These are phyloP conservation scores for Gorilla gorilla DNA, from an alignment of 2,113 vertebrate genomes.

Conservation along the genomic window DNA sequence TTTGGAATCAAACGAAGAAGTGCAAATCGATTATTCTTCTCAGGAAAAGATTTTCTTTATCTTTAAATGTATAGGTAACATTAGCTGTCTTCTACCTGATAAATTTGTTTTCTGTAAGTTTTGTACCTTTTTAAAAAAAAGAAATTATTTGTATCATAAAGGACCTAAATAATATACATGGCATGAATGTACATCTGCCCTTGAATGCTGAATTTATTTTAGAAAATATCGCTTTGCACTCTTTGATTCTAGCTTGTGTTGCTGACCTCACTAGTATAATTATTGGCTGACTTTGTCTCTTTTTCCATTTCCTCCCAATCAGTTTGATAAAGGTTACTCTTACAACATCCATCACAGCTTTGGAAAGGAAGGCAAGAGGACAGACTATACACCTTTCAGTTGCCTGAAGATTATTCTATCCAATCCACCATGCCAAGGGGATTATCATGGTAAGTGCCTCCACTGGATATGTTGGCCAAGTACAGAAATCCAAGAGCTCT, in stretches of 20 bases:
- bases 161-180: not conserved
- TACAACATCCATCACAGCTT: slow-evolving; percentile 97
- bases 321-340: slow-evolving; percentile 99
- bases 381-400: slow-evolving; percentile 98
- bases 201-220: not conserved
- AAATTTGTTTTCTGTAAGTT: not conserved
- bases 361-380: slow-evolving; percentile 96
- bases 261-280: slow-evolving; percentile 74
- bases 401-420: slow-evolving; percentile 99
- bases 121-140: not conserved
- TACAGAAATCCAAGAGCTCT: not conserved
- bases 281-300: slow-evolving; percentile 75
- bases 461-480: not conserved
- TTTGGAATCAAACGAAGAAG: not conserved
- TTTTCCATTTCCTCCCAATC: slow-evolving; percentile 70
- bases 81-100: not conserved
- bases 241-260: slow-evolving; percentile 79
- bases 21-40: not conserved
- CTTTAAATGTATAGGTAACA: not conserved
- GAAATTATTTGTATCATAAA: slow-evolving; percentile 13
- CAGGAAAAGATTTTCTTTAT: not conserved
- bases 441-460: slow-evolving; percentile 94
- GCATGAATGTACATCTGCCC: not conserved
- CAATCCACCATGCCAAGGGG: slow-evolving; percentile 95
- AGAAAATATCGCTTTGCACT: slow-evolving; percentile 64